Evolutionary conservation across 2,113 vertebrate species (phyloP), one percentile per base, ranked within the genome.

Genomic region (Globicephala melas): DNA sequence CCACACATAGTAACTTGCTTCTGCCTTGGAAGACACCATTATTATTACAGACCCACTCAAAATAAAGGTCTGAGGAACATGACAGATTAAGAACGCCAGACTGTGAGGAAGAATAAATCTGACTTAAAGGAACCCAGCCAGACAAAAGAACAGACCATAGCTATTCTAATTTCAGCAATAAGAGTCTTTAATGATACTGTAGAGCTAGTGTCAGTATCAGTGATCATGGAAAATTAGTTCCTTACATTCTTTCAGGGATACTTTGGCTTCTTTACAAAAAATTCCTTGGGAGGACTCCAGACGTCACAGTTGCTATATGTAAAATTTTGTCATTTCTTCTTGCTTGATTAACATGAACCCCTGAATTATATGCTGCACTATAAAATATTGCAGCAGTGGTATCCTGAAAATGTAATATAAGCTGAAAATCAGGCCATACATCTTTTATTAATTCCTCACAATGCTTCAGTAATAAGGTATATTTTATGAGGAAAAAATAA

Each of bases 261-360:
- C 28, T 93, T 97, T 92, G 85, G 44, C 86, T 95, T 92, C 74
- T 80, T 96, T 63, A 86, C 28, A 58, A 87, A 70, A 91, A 93
- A 97, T 97, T 97, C 79, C 74, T 95, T 97, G 97, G 92, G 92
- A 96, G 67, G 73, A 63, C 47, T 97, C 97, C 95, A 98, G 41
- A 93, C 97, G 44, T 96, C 90, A 95, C 95, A 97, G 97, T 97
- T 97, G 95, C 65, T 96, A 1, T 77, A 90, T 94, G 92, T 97
- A 97, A 94, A 90, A 81, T 89, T 71, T 89, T 97, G 95, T 95
- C 95, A 95, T 92, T 96, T 97, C 79, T 95, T 92, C 44, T 97
- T 86, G 73, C 58, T 89, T 97, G 92, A 95, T 97, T 97, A 97
- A 97, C 95, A 80, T 71, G 73, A 74, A 79, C 55, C 3, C 36